Evolutionary conservation across 1,140 invertebrate genomes (phyloP), one percentile per base, ranked within the genome.

Genomic region (Drosophila mauritiana): DNA sequence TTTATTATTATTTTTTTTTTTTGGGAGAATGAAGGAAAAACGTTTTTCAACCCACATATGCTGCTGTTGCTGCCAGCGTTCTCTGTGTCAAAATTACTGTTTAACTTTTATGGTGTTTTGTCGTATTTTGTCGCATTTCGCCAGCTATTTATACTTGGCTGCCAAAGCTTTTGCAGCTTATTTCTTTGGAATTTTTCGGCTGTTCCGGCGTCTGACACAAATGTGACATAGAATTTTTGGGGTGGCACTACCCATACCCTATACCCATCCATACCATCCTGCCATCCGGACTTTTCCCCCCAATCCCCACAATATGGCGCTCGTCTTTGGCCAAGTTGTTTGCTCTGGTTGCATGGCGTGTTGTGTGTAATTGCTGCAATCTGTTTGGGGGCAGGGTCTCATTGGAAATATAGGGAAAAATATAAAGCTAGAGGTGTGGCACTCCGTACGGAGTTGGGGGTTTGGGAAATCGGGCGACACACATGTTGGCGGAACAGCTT

Each of bases 351-450:
- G 80, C 59, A 84, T 88, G 77, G 49, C 77, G 69, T 86, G 82
- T 86, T 86, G 75, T 85, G 75, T 85, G 83, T 86, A 86, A 86
- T 86, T 86, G 83, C 83, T 79, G 83, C 74, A 88, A 86, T 86
- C 83, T 86, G 75, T 65, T 68, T 46, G 64, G 52, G 52, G 57
- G 80, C 52, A 61, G 59, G 52, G 59, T 49, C 59, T 57, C 61
- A 43, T 68, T 57, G 69, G 46, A 65, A 70, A 67, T 34, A 51
- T 49, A 10, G 37, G 37, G 13, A 22, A 34, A 48, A 48, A 51
- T 31, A 34, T 17, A 10, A 42, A n/a, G 10, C 4, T 40, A 55
- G 67, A 69, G 62, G 83, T 69, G 62, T 59, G 58, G 63, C 57
- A 49, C 54, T 48, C 43, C 46, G 34, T 63, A 51, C 58, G 42